Conservation (phyloP, 2,113 vertebrate species). For the Myxocyprinus asiaticus region DNA sequence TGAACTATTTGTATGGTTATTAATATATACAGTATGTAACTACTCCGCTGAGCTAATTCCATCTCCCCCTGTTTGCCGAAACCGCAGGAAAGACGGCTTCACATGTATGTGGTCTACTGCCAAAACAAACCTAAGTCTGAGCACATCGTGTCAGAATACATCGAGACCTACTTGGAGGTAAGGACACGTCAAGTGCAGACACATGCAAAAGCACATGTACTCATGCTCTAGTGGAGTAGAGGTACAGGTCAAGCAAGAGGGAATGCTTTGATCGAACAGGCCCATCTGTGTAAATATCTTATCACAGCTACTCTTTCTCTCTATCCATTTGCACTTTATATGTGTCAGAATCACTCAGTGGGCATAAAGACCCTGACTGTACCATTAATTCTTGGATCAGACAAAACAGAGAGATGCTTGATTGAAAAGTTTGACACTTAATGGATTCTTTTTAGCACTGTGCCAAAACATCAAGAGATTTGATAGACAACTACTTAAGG, state of each 20-base stretch:
- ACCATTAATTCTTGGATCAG: constrained; percentile 18
- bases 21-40: neutral
- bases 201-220: neutral
- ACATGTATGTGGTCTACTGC: constrained; percentile 95
- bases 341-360: neutral
- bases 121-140: constrained; percentile 95
- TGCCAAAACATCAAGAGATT: neutral
- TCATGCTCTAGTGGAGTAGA: neutral
- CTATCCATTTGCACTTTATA: neutral
- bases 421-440: constrained; percentile 28
- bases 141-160: constrained; percentile 90
- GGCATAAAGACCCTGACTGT: neutral
- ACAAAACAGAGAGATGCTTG: constrained; percentile 7
- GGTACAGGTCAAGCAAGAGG: neutral
- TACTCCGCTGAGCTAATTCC: too few relatives aligned
- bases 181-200: constrained; percentile 54
- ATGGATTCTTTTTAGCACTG: constrained; percentile 29
- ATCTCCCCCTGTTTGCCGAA: constrained; percentile 38
- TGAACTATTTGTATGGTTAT: neutral
- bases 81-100: constrained; percentile 86
- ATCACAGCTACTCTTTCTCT: neutral
- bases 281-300: constrained; percentile 13
- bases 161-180: constrained; percentile 92
- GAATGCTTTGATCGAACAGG: neutral
- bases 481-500: constrained; percentile 4